Conservation (phyloP, 2,797 vertebrate species). For the Sebastes wilsoni region DNA sequence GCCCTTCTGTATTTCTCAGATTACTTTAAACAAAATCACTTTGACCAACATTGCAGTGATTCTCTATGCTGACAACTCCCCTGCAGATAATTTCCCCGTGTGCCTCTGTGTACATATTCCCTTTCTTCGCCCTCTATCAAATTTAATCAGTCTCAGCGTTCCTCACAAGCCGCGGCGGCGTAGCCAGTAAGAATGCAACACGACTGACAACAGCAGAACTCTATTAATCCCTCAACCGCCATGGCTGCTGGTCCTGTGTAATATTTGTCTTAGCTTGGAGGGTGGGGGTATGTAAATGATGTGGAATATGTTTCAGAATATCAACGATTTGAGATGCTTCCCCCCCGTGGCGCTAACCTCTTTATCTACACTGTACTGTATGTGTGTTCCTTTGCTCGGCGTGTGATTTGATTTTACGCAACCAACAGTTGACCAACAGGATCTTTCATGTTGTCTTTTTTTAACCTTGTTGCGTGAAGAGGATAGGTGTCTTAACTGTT, state of each 20-base stretch:
- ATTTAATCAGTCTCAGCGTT: constrained; percentile 79
- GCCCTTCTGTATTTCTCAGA: constrained; percentile 64
- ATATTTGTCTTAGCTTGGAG: constrained; percentile 78
- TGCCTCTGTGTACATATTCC: constrained; percentile 76
- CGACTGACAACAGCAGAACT: constrained; percentile 72
- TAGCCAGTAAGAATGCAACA: constrained; percentile 69
- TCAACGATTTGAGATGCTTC: constrained; percentile 65
- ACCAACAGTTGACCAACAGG: not conserved
- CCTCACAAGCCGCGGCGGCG: constrained; percentile 50
- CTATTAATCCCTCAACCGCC: constrained; percentile 77
- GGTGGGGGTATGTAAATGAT: constrained; percentile 69
- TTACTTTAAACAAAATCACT: constrained; percentile 78
- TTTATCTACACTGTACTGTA: constrained; percentile 38
- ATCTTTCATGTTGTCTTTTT: not conserved
- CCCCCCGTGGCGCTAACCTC: constrained; percentile 17
- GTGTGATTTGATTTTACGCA: constrained; percentile 28
- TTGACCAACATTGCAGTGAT: constrained; percentile 73
- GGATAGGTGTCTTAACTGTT: not conserved
- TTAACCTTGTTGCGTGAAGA: not conserved
- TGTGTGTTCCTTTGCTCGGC: constrained; percentile 6
- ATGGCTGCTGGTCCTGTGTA: constrained; percentile 61
- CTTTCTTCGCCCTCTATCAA: constrained; percentile 77
- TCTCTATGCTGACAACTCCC: constrained; percentile 74
- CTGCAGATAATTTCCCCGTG: constrained; percentile 72
- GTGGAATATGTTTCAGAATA: constrained; percentile 68